Conservation (phyloP, 2,888 invertebrate species). For the Nomada lathburiana region DNA sequence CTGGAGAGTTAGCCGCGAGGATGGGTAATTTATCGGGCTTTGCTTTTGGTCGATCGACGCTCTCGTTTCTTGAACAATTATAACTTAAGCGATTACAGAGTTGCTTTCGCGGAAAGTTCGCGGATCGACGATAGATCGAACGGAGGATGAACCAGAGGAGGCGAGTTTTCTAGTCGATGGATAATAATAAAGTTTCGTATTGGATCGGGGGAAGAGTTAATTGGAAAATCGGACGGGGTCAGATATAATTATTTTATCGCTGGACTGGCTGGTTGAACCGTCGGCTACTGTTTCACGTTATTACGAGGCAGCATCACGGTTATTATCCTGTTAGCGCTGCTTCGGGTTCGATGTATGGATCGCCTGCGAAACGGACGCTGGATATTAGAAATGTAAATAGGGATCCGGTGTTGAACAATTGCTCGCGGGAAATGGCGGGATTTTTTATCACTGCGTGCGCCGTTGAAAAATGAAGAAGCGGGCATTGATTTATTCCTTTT, state of each 20-base stretch:
- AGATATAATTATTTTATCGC: constrained; percentile 19
- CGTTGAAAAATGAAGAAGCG: background rate
- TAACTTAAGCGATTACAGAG: constrained; percentile 1
- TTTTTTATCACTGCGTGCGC: background rate
- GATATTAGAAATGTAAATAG: constrained; percentile 8
- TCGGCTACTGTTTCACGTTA: background rate
- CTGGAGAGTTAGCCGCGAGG: background rate
- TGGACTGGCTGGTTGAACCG: background rate
- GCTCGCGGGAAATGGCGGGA: background rate
- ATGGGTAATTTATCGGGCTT: constrained; percentile 32
- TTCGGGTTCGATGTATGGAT: constrained; percentile 15
- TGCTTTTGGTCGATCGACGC: constrained; percentile 12
- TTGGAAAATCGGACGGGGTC: constrained; percentile 17
- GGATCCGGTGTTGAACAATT: constrained; percentile 2
- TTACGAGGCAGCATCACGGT: constrained; percentile 6
- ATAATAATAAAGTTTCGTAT: constrained; percentile 4
- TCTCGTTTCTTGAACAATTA: constrained; percentile 15
- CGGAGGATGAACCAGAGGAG: background rate
- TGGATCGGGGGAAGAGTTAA: constrained; percentile 3
- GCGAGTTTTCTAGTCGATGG: background rate
- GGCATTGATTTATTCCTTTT: too few relatives aligned
- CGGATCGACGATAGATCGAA: background rate
- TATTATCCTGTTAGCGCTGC: constrained; percentile 53
- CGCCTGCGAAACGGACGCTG: constrained; percentile 37
- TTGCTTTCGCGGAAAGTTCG: background rate